A percentile compares a stretch with the other conserved stretches of the same genome.
These are phyloP conservation scores for Phenganax marumi DNA, from an alignment of 92 coral and sea anemone species.

Conservation along the genomic window DNA sequence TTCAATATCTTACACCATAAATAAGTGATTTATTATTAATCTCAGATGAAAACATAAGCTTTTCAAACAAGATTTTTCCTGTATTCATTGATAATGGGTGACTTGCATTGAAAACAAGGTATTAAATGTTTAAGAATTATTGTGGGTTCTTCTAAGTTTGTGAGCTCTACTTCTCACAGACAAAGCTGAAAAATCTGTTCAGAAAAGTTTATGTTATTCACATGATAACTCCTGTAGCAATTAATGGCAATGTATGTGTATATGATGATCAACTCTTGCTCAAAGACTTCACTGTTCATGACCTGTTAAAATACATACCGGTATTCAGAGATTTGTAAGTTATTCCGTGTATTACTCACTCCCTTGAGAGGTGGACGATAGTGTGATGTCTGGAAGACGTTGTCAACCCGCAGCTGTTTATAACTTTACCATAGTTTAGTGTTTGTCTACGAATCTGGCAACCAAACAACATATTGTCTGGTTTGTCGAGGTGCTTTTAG, in stretches of 20 bases:
- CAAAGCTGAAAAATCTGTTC: not conserved
- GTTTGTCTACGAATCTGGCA: too few species aligned
- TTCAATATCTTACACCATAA: slow-evolving; percentile 5
- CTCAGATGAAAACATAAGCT: slow-evolving; percentile 17
- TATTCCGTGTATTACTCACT: slow-evolving; percentile 14
- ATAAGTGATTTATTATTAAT: not conserved
- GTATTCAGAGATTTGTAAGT: slow-evolving; percentile 4
- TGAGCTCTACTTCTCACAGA: not conserved
- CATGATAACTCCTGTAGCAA: not conserved
- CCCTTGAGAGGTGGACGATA: slow-evolving; percentile 37
- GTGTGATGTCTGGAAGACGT: slow-evolving; percentile 47
- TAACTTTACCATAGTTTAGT: too few species aligned
- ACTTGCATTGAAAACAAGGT: not conserved
- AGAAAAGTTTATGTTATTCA: slow-evolving; percentile 31
- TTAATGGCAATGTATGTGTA: not conserved
- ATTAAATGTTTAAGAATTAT: not conserved
- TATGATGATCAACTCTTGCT: slow-evolving; percentile 31
- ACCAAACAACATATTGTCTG: too few species aligned
- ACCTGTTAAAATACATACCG: not conserved
- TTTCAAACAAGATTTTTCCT: slow-evolving; percentile 21
- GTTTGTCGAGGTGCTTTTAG: too few species aligned
- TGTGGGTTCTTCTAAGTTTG: not conserved
- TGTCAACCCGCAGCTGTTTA: not conserved
- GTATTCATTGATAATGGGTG: not conserved
- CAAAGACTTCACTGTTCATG: slow-evolving; percentile 38